Conservation (phyloP, 2,113 vertebrate species). For the Amazona guildingii region DNA sequence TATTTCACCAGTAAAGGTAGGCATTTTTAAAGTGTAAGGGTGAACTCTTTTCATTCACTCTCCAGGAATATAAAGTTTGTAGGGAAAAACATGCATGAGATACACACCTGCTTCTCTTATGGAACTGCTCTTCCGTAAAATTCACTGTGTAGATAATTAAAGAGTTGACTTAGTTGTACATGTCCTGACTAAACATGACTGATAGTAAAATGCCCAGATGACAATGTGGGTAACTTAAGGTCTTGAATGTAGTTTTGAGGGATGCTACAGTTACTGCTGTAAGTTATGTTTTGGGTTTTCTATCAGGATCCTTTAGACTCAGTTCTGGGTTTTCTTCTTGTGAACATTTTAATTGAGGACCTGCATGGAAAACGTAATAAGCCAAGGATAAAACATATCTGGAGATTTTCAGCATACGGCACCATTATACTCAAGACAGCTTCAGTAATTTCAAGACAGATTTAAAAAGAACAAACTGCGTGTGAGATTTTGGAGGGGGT, state of each 20-base stretch:
- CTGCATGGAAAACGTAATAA: neutral
- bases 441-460: neutral
- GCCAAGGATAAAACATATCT: neutral
- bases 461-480: neutral
- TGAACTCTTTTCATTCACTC: neutral
- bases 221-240: neutral
- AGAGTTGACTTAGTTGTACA: neutral
- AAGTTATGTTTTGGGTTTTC: neutral
- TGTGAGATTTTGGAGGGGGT: neutral
- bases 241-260: neutral
- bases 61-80: neutral
- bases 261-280: neutral
- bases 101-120: neutral
- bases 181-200: neutral
- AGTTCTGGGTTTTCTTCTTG: neutral
- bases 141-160: neutral
- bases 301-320: neutral
- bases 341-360: neutral
- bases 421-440: neutral
- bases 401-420: neutral
- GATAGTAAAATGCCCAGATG: neutral
- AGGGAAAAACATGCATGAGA: accelerated
- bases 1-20: slow-evolving; percentile 98
- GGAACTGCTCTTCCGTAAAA: neutral
- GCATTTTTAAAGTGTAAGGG: neutral